These are phyloP conservation scores for Drosophila helvetica DNA, from an alignment of 2,888 invertebrate species.

Conservation along the genomic window DNA sequence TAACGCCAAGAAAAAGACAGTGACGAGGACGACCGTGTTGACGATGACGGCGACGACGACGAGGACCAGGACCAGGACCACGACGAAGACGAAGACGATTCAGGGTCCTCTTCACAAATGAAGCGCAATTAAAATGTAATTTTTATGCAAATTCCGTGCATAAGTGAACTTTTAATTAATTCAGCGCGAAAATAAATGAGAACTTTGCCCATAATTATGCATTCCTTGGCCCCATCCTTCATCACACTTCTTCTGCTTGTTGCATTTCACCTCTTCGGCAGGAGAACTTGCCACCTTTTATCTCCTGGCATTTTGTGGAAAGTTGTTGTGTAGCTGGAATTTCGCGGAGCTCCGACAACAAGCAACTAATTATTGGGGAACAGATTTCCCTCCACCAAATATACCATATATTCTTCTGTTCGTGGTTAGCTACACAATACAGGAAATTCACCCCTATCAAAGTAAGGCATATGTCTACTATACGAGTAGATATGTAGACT, in stretches of 20 bases:
- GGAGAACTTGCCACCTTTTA: not conserved
- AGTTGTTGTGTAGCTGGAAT: conserved; percentile 8
- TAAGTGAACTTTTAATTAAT: conserved; percentile 81
- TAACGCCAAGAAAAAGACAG: conserved; percentile 41
- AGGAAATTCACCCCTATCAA: not conserved
- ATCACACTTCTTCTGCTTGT: conserved; percentile 1
- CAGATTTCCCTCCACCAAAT: not conserved
- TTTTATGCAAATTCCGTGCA: conserved; percentile 80
- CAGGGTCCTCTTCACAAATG: conserved; percentile 67
- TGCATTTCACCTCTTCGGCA: conserved; percentile 20
- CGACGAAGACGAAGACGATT: conserved; percentile 25
- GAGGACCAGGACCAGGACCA: conserved; percentile 11
- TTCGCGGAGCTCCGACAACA: conserved; percentile 12
- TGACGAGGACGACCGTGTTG: not conserved
- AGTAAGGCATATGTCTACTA: not conserved
- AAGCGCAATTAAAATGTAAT: conserved; percentile 80
- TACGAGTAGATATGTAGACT: too few relatives aligned
- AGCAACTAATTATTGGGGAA: conserved; percentile 26
- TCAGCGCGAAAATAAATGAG: conserved; percentile 75
- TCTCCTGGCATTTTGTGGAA: not conserved
- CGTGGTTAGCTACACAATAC: conserved; percentile 3
- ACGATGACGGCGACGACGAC: not conserved
- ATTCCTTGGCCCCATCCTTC: conserved; percentile 33
- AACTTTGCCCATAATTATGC: conserved; percentile 71
- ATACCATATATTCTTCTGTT: not conserved